These are phyloP conservation scores for Drosophila fungiperda DNA, from an alignment of 2,888 invertebrate species.

Conservation along the genomic window DNA sequence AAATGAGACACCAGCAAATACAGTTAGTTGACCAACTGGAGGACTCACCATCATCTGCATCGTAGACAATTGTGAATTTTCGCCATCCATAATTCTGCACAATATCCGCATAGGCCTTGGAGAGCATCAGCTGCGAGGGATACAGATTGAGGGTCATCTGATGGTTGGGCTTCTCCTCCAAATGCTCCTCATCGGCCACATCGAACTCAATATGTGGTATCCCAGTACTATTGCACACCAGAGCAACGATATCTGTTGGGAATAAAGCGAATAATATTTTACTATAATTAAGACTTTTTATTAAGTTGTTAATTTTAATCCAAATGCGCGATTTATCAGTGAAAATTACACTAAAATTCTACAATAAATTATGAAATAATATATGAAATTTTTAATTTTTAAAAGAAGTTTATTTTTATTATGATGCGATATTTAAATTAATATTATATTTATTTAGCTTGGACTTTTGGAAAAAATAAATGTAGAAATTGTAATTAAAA, in stretches of 20 bases:
- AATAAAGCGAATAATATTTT: neutral
- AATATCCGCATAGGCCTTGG: constrained; percentile 90
- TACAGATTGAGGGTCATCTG: constrained; percentile 89
- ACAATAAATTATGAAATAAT: neutral
- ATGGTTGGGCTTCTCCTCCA: constrained; percentile 84
- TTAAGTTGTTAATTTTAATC: neutral
- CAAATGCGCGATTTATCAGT: neutral
- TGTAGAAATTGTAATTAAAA: neutral
- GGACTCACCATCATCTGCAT: constrained; percentile 90
- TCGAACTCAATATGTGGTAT: constrained; percentile 88
- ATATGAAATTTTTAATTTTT: neutral
- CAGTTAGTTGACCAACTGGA: neutral
- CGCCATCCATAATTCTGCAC: constrained; percentile 91
- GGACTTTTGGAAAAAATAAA: neutral
- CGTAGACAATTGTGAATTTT: constrained; percentile 92
- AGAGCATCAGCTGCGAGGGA: constrained; percentile 88
- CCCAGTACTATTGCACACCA: constrained; percentile 88
- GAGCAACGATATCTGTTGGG: constrained; percentile 83
- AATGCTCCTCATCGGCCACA: constrained; percentile 86
- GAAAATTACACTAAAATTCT: neutral
- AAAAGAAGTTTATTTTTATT: neutral
- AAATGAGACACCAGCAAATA: neutral
- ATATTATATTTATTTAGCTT: neutral
- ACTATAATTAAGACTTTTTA: too few relatives aligned
- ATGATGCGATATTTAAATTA: neutral